Evolutionary conservation across 2,797 vertebrate genomes (phyloP), one percentile per base, ranked within the genome.

Genomic region (Vultur gryphus): DNA sequence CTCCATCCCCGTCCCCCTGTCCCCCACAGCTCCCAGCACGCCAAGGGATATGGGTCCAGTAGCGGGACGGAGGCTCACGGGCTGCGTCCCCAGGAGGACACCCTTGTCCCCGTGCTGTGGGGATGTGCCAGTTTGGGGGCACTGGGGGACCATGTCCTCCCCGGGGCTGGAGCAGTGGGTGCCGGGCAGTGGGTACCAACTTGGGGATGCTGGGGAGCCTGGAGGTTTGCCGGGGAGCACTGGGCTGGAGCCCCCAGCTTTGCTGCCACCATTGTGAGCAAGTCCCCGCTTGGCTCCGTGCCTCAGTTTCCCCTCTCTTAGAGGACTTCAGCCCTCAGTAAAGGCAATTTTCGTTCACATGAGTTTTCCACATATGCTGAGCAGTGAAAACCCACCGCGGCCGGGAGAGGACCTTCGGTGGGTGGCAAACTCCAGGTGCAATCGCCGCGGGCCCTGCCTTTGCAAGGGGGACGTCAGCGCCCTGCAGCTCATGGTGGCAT

Each of bases 261-360:
- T 78, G n/a, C 51, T 85, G 66, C 49, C 9, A 3, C 24, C 28
- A 3, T 49, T 28, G 31, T 13, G 18, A 48, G 13, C 44, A 54
- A n/a, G 61, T 75, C 59, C 44, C 46, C 0, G 1, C 44, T 52
- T 44, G 28, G 23, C 73, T 87, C n/a, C 0, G 19, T 94, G 83
- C 90, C 94, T 97, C 94, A 49, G 87, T 97, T 97, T 96, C 89
- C 73, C 85, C 77, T 66, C 82, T 89, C 33, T 10, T 17, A 11
- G 16, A 11, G 25, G 20, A 62, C 51, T 65, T 28, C 67, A 41
- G 59, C 43, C 25, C 71, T 66, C 64, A 9, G 1, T 2, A 35
- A 37, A 52, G 23, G 25, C 3, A 7, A 31, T 52, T 78, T 71
- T 23, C 2, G 0, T 20, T 16, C 35, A 9, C 0, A 0, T 1